Evolutionary conservation across 2,113 vertebrate genomes (phyloP), one percentile per base, ranked within the genome.

Genomic region (Mugil cephalus): DNA sequence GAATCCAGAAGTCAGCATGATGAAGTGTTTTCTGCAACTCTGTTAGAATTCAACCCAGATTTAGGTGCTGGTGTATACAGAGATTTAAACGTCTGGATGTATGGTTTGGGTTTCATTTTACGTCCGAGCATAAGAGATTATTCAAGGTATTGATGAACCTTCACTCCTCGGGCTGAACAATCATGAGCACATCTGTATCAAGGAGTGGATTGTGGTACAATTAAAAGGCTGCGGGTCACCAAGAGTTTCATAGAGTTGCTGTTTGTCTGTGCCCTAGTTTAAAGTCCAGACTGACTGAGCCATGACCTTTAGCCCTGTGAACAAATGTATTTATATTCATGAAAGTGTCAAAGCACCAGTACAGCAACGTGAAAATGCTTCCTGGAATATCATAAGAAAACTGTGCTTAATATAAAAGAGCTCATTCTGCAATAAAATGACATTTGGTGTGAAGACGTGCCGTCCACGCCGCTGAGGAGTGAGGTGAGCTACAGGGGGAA

Each of bases 1-100:
- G 67, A 73, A 52, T 63, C 59, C 70, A 77, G 34, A 75, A 38
- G 42, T 82, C 75, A 69, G 67, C 66, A 40, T 46, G 45, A 71
- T 58, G 64, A 9, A 48, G 45, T 54, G 12, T 62, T 50, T 80
- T 69, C 62, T 69, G 53, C 60, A 65, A 35, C 58, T 66, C 61
- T 59, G 15, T 45, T 19, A 58, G 34, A 46, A 45, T 64, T 68
- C 48, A 77, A 64, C 45, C 56, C 14, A 68, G 38, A 74, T 79
- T 61, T 40, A 68, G 9, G 53, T 68, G 30, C 43, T 24, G 9
- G 13, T 42, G 8, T 39, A 34, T 46, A 38, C 13, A 40, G 38
- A 30, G 50, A 66, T 58, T 48, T 42, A 54, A 12, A 51, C 34
- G 36, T 30, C n/a, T 76, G 11, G 34, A 2, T 55, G 39, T 9